Evolutionary conservation across 2,113 vertebrate genomes (phyloP).

Genomic region (Daboia siamensis): DNA sequence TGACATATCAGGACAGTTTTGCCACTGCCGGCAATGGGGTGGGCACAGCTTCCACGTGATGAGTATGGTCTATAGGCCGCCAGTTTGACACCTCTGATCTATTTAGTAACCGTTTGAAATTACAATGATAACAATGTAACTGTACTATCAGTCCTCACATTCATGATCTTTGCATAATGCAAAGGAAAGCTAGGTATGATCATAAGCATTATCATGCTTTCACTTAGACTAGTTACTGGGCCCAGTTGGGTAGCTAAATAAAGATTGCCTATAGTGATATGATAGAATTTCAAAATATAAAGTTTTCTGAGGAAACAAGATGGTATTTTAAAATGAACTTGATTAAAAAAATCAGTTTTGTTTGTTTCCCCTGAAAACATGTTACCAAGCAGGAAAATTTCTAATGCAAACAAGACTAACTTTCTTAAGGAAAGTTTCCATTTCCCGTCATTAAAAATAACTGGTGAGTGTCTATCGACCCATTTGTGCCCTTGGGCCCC

Average conservation of each 20-base stretch:
- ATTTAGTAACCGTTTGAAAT: not conserved
- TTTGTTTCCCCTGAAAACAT: not conserved
- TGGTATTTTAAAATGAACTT: not conserved
- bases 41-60: no score
- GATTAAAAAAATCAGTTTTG: not conserved
- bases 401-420: not conserved
- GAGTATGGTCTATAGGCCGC: no score
- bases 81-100: not conserved
- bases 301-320: not conserved
- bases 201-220: not conserved
- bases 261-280: not conserved
- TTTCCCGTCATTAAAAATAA: not conserved
- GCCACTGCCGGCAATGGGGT: no score
- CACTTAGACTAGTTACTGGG: not conserved
- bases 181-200: not conserved
- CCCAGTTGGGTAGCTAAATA: not conserved
- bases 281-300: not conserved
- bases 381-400: not conserved
- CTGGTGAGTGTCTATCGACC: not conserved
- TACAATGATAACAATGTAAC: not conserved
- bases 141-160: not conserved
- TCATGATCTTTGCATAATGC: not conserved
- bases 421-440: not conserved
- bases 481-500: not conserved
- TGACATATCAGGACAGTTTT: no score